Conservation (phyloP, 1,140 invertebrate genomes). For the Linepithema humile region DNA sequence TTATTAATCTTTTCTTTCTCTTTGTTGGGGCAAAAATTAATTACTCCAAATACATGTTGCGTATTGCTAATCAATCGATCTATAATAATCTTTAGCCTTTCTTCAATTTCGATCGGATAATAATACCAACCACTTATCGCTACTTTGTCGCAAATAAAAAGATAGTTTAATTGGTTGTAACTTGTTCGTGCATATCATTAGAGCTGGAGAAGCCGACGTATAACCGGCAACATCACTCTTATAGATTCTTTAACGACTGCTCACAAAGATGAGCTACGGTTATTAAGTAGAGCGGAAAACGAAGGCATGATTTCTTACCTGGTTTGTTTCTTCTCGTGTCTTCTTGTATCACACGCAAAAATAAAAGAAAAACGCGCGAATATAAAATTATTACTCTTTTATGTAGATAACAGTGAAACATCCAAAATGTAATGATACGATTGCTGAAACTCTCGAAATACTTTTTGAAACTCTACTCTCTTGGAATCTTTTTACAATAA, state of each 20-base stretch:
- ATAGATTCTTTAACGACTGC: slow-evolving; percentile 55
- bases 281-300: slow-evolving; percentile 22
- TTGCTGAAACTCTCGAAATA: neutral
- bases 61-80: neutral
- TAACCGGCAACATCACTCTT: slow-evolving; percentile 40
- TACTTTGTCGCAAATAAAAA: slow-evolving; percentile 15
- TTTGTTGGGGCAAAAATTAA: neutral
- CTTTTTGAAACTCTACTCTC: neutral
- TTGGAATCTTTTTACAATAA: neutral
- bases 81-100: neutral
- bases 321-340: neutral
- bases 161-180: neutral
- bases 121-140: neutral
- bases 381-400: neutral
- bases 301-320: neutral
- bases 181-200: neutral
- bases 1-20: neutral
- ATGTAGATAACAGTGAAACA: neutral
- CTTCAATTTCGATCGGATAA: neutral
- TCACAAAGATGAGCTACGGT: neutral
- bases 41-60: neutral
- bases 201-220: neutral
- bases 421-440: neutral
- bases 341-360: neutral
- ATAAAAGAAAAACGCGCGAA: neutral